A percentile compares a stretch with the other conserved stretches of the same genome.
phyloP scores from a whole-genome alignment of 2,797 vertebrate genomes.

The Centroberyx gerrardi region DNA sequence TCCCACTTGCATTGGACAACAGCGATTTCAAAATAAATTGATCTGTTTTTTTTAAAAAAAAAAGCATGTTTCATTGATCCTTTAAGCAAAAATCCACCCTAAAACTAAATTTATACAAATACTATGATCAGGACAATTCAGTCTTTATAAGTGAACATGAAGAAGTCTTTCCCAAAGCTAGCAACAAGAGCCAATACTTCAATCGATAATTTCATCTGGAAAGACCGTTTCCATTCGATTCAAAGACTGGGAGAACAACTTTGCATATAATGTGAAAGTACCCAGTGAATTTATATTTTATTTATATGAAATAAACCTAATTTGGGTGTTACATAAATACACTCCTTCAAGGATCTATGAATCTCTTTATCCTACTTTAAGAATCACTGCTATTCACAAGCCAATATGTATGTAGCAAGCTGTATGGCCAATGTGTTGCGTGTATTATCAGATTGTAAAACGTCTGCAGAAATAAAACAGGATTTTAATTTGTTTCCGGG shows the following conservation, averaged over 20 bases:
- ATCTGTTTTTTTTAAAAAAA: slow-evolving; percentile 2
- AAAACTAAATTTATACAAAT: background rate
- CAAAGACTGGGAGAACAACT: background rate
- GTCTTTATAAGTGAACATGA: background rate
- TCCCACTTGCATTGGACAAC: background rate
- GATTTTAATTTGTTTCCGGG: slow-evolving; percentile 15
- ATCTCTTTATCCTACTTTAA: background rate
- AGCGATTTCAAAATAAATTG: background rate
- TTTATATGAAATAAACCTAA: background rate
- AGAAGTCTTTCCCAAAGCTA: background rate
- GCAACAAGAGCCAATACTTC: background rate
- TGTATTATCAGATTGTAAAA: slow-evolving; percentile 22
- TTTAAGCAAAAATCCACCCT: background rate
- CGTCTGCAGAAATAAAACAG: slow-evolving; percentile 23
- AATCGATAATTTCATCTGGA: background rate
- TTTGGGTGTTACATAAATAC: background rate
- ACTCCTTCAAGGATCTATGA: no score
- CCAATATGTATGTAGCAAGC: background rate
- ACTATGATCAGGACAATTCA: no score
- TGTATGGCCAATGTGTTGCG: background rate
- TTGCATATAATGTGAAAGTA: background rate
- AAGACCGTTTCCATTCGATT: background rate
- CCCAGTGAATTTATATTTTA: background rate
- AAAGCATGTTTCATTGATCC: background rate
- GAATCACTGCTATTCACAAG: background rate